Base-by-base conservation (phyloP, 1,140 invertebrate genomes). In the Cyphomyrmex costatus region DNA sequence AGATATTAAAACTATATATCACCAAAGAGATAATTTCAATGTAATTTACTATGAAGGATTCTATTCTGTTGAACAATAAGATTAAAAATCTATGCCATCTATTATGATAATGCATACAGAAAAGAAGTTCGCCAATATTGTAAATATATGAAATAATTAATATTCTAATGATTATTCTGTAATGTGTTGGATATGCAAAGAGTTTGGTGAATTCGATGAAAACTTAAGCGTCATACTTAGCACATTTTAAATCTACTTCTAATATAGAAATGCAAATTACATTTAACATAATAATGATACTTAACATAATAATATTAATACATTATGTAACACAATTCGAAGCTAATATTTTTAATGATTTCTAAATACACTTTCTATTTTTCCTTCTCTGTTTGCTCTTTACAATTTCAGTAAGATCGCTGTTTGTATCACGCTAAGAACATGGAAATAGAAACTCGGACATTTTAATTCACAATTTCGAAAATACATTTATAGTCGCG, bases 31-130 rank as follows among this genome's bases (percentile, higher is more conserved):
- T n/a, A n/a, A n/a, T 76, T 88, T 88, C 61, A 63, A 30, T n/a
- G 68, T 70, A 88, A 89, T 88, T 89, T 85, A 60, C 19, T 14
- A 66, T 49, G 14, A 65, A 88, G 71, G 56, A 88, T 88, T 88
- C 16, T 71, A 70, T 83, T 88, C 70, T 70, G 5, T n/a, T 30
- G 61, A 84, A 84, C 71, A 88, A 77, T 53, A 19, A 36, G 16
- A n/a, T n/a, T n/a, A n/a, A n/a, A n/a, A n/a, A n/a, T n/a, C n/a
- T n/a, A n/a, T n/a, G n/a, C n/a, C n/a, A 27, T 27, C 14, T 58
- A 14, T 56, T 53, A 24, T 33, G 19, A 14, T 16, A 21, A 30
- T 71, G 3, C n/a, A 8, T 33, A 16, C 5, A n/a, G 14, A 60
- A n/a, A n/a, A 74, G 30, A 24, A 36, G 30, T 65, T n/a, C 7